Evolutionary conservation across 1,140 invertebrate genomes (phyloP).

Genomic region (Drosophila grimshawi): DNA sequence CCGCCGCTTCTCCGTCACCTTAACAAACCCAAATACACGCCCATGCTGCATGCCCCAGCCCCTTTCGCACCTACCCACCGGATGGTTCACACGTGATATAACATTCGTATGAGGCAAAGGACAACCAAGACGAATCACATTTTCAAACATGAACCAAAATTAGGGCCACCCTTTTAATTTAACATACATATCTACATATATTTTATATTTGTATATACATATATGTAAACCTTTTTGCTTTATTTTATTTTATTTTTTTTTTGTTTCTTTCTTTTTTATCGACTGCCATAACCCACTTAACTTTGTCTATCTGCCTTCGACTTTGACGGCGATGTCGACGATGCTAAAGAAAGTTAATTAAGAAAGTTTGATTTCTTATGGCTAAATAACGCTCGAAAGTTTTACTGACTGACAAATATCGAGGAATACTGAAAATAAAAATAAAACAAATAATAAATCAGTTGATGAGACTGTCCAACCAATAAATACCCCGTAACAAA

Average conservation of each 20-base stretch:
- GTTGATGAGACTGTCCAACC: neutral
- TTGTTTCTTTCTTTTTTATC: constrained; percentile 16
- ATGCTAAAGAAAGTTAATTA: constrained; percentile 77
- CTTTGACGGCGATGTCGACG: constrained; percentile 29
- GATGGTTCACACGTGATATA: constrained; percentile 34
- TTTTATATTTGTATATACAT: neutral
- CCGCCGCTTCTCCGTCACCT: constrained; percentile 27
- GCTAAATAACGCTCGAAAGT: constrained; percentile 81
- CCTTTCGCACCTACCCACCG: neutral
- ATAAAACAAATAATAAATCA: constrained; percentile 41
- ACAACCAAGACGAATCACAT: neutral
- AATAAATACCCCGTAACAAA: neutral
- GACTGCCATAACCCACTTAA: constrained; percentile 41
- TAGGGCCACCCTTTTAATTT: constrained; percentile 19
- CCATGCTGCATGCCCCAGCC: neutral
- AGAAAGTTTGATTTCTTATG: constrained; percentile 82
- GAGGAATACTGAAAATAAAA: constrained; percentile 45
- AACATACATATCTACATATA: constrained; percentile 4
- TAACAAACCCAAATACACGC: neutral
- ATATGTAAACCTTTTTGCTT: neutral
- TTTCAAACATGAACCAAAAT: constrained; percentile 13
- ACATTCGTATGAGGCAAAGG: constrained; percentile 33
- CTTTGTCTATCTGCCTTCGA: constrained; percentile 42
- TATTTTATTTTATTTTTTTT: neutral
- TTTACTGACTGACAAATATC: constrained; percentile 65